Base-by-base conservation (phyloP, 2,797 vertebrate genomes). In the Oreochromis mossambicus region DNA sequence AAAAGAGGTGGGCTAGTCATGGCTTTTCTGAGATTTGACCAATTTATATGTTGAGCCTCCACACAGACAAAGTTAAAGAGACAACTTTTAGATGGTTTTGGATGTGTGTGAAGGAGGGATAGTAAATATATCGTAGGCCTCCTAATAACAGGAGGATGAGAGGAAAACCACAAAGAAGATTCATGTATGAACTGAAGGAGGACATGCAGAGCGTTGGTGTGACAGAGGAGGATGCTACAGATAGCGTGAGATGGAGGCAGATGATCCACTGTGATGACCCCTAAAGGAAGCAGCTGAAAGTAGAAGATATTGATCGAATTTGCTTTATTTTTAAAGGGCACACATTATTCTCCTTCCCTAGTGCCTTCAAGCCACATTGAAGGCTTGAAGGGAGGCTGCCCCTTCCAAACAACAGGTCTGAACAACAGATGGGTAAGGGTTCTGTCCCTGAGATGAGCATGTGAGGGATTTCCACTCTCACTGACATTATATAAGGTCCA, bases 181-280 rank as follows among this genome's bases (percentile, higher is more conserved):
- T 7, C 21, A 26, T 48, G 14, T 17, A 50, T 70, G 38, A 26
- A 70, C 21, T 46, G 21, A 26, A 26, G 38, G 66, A 70, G 38
- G 66, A 46, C 38, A 17, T 17, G 66, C 13, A 26, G 1, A 26
- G 38, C 1, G 21, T 70, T 70, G 38, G 66, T 70, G 66, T 70
- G 38, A 70, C 66, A 46, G 66, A 46, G 66, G 66, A 70, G 8
- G 66, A 66, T 66, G 61, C 61, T 66, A 38, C 58, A 21, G 66
- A 46, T 43, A 26, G 66, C 7, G 14, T 58, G 55, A 32, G 55
- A 58, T 17, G 55, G 55, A 58, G 55, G 55, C 26, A 32, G 13
- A 32, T 17, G 8, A 58, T 17, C 26, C 7, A 15, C 26, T 58
- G 8, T 15, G 26, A 29, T 26, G 24, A 29, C 7, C 13, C 54